Conservation (phyloP, 64 coral and sea anemone genomes). For the Actinia tenebrosa region DNA sequence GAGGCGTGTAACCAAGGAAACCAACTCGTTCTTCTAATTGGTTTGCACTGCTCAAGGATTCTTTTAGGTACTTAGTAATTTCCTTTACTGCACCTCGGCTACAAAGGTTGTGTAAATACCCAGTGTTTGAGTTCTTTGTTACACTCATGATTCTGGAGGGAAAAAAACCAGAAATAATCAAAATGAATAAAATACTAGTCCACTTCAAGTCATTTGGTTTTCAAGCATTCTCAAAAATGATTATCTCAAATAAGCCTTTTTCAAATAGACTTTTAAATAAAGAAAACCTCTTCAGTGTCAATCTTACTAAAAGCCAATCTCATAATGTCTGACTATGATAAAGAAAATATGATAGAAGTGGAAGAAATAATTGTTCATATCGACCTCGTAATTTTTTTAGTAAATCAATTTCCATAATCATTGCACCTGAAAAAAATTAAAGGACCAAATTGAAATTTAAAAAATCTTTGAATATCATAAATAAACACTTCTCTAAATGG, state of each 20-base stretch:
- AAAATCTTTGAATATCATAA: not conserved
- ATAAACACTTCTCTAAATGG: not conserved
- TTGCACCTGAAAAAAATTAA: not conserved
- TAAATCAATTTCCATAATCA: not conserved
- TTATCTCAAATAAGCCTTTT: not conserved
- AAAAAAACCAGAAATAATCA: not conserved
- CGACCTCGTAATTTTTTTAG: not conserved
- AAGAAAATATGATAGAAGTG: too few relatives aligned
- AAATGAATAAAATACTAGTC: too few relatives aligned
- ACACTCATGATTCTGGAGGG: not conserved
- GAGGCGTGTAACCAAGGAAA: slow-evolving; percentile 93
- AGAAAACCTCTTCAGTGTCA: not conserved
- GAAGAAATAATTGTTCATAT: not conserved
- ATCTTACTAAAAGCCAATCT: not conserved
- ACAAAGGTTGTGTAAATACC: slow-evolving; percentile 68
- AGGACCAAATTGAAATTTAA: not conserved
- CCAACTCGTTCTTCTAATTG: slow-evolving; percentile 79
- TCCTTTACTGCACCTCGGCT: slow-evolving; percentile 45
- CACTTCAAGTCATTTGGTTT: not conserved
- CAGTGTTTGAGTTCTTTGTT: slow-evolving; percentile 28
- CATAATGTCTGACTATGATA: not conserved
- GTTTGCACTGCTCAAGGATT: slow-evolving; percentile 33
- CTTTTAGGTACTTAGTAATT: slow-evolving; percentile 49
- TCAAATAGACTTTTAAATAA: not conserved
- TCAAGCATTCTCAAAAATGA: not conserved